A percentile compares a stretch with the other conserved stretches of the same genome.
These are phyloP conservation scores for Pituophis catenifer DNA, from an alignment of 2,113 vertebrate genomes.

Conservation along the genomic window DNA sequence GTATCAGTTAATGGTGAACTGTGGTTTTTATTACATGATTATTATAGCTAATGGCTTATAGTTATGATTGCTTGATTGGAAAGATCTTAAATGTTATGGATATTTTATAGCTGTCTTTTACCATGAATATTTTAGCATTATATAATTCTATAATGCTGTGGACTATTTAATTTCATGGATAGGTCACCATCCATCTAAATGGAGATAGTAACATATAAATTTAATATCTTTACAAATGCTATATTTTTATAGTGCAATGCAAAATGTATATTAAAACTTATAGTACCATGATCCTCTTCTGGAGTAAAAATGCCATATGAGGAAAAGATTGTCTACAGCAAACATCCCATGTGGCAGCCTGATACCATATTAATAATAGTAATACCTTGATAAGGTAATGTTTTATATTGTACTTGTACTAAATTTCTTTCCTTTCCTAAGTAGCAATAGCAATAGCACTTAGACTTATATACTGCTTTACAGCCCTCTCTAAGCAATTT, in stretches of 20 bases:
- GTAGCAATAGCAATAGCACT: too few species aligned
- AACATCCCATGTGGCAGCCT: not conserved
- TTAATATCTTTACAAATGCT: not conserved
- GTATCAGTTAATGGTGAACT: not conserved
- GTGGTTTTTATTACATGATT: not conserved
- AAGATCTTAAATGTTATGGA: not conserved
- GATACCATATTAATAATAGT: too few species aligned
- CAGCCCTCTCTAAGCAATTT: too few species aligned
- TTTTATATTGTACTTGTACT: not conserved
- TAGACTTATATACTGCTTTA: too few species aligned
- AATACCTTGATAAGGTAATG: not conserved
- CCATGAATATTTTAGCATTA: not conserved
- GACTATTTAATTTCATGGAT: not conserved
- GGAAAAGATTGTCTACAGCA: not conserved
- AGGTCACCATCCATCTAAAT: not conserved
- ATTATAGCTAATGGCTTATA: not conserved
- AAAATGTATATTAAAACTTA: not conserved
- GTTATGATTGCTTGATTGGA: not conserved
- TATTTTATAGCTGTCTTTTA: not conserved
- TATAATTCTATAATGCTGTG: not conserved
- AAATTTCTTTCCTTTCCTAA: too few species aligned
- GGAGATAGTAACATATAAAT: not conserved
- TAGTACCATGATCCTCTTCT: not conserved
- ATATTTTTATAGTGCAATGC: not conserved
- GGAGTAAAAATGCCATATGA: not conserved